A percentile compares a stretch with the other conserved stretches of the same genome.
These are phyloP conservation scores for Orientallactaga sibirica DNA, from an alignment of 2,797 vertebrate genomes.

Conservation along the genomic window DNA sequence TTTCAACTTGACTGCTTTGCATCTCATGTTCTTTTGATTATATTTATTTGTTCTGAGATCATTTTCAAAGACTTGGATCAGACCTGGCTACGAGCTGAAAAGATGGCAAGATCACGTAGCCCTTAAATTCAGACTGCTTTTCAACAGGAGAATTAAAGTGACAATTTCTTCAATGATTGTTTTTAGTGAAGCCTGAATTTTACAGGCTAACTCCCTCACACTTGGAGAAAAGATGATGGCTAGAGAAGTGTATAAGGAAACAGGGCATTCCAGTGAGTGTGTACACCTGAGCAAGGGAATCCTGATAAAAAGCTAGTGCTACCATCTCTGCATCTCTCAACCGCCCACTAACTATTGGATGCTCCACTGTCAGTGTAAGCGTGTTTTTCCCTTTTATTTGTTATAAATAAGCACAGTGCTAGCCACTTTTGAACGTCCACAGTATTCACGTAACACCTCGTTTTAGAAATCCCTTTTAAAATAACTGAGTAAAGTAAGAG, in stretches of 20 bases:
- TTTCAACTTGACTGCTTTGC: slow-evolving; percentile 43
- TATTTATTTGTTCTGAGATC: slow-evolving; percentile 75
- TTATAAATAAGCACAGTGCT: background rate
- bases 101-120: slow-evolving; percentile 45
- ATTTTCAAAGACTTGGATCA: slow-evolving; percentile 69
- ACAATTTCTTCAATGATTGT: background rate
- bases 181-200: slow-evolving; percentile 3
- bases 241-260: background rate
- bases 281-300: background rate
- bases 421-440: background rate
- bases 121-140: slow-evolving; percentile 56
- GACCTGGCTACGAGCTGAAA: slow-evolving; percentile 46
- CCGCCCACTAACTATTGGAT: background rate
- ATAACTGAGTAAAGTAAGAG: slow-evolving; percentile 19
- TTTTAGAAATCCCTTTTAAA: slow-evolving; percentile 32
- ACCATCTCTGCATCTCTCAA: background rate
- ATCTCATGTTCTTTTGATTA: slow-evolving; percentile 30
- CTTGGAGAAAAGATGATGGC: background rate
- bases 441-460: background rate
- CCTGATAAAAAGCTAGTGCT: background rate
- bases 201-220: background rate
- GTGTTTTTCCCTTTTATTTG: background rate
- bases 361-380: background rate
- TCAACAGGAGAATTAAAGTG: slow-evolving; percentile 43
- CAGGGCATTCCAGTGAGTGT: background rate